These are phyloP conservation scores for Amphipyra tragopoginis DNA, from an alignment of 2,888 invertebrate species.

Conservation along the genomic window DNA sequence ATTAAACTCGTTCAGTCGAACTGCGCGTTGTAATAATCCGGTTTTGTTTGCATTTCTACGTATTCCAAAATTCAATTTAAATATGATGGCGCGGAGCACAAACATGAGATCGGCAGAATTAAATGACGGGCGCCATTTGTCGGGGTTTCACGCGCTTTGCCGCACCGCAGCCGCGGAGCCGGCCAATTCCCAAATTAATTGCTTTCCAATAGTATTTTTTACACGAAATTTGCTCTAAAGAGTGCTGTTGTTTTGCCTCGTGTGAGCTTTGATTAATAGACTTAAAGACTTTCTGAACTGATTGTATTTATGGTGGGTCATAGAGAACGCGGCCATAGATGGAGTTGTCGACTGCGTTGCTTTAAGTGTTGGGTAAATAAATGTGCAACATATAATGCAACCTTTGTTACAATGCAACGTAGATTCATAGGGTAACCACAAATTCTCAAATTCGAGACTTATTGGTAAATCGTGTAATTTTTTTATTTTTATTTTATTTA, in stretches of 20 bases:
- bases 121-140: slow-evolving; percentile 86
- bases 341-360: too few species aligned
- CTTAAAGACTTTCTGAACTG: too few species aligned
- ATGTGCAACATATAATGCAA: too few species aligned
- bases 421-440: too few species aligned
- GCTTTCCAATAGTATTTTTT: slow-evolving; percentile 84
- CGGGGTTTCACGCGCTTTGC: slow-evolving; percentile 72
- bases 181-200: slow-evolving; percentile 84
- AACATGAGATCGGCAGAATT: slow-evolving; percentile 88
- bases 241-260: slow-evolving; percentile 46
- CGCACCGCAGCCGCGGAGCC: slow-evolving; percentile 64
- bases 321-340: too few species aligned
- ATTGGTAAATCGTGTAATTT: too few species aligned
- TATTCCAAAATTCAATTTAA: slow-evolving; percentile 87
- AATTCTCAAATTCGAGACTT: too few species aligned
- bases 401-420: too few species aligned
- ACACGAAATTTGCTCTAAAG: slow-evolving; percentile 66
- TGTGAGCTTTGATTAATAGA: slow-evolving; percentile 34
- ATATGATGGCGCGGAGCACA: slow-evolving; percentile 85
- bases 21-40: slow-evolving; percentile 73
- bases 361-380: too few species aligned
- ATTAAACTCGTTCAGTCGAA: slow-evolving; percentile 68
- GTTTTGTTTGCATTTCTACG: slow-evolving; percentile 79
- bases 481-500: too few species aligned
- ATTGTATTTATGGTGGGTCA: too few species aligned